Base-by-base conservation (phyloP, 92 coral and sea anemone genomes). In the Parazoanthus darwini region DNA sequence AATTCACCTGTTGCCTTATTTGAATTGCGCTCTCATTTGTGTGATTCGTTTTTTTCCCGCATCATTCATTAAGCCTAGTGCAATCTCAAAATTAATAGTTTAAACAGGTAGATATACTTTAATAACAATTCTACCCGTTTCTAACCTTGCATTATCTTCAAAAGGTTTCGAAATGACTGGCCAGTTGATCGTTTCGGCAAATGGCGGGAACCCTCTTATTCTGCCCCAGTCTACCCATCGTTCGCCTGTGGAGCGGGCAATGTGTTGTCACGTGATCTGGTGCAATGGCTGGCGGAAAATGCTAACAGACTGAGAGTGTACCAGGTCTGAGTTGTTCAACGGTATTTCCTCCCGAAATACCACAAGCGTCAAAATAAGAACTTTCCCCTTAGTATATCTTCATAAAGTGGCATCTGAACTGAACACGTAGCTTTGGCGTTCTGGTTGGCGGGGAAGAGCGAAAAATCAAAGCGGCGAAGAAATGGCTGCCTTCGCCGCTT, bases 231-330 rank as follows among this genome's bases (percentile, higher is more conserved):
- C 2, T 97, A 97, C 91, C 99, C 99, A 58, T 91, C 96, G 51
- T 97, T 97, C 80, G 98, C 99, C 72, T 97, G 99, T 86, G 99
- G 99, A 50, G 97, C 98, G 59, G 99, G 99, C 79, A 92, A 93
- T 82, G 88, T 95, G 85, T 38, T 95, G 89, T 97, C 99, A 85
- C 96, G 96, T 91, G 99, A 95, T 86, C 96, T 97, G 11, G 97
- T 97, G 59, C 93, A 85, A 68, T 97, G 99, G 99, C 94, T 97
- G 93, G 98, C 98, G 70, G 88, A 86, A 35, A 97, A 97, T 88
- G 88, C 93, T n/a, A 89, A 83, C 66, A 81, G 87, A 51, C 92
- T 97, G 16, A 95, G 94, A 86, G 66, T 78, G 5, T 97, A 95
- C 88, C 99, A 97, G 95, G 99, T 97, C 0, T 20, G 67, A 16